These are phyloP conservation scores for Lepidurus couesii DNA, from an alignment of 1,140 invertebrate genomes.

Conservation along the genomic window DNA sequence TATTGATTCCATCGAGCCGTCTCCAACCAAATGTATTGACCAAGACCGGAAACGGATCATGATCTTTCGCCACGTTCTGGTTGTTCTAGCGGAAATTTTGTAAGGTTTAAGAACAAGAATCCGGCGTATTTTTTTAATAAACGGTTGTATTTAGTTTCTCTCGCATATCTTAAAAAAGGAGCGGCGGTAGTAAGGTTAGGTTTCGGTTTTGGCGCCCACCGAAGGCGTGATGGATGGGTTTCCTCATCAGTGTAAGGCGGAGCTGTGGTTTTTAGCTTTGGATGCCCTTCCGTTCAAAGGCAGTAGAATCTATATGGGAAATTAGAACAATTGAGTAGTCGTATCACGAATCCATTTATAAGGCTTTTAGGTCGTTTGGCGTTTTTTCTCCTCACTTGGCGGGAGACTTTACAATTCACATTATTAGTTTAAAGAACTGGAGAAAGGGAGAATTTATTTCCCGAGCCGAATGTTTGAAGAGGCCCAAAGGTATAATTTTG, in stretches of 20 bases:
- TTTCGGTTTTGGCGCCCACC: not conserved
- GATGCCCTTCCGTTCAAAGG: not conserved
- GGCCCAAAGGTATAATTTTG: not conserved
- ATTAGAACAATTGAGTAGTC: too few relatives aligned
- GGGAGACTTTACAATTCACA: not conserved
- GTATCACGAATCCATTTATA: too few relatives aligned
- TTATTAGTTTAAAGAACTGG: not conserved
- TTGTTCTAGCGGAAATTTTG: not conserved
- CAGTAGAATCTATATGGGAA: too few relatives aligned
- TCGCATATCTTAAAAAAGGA: not conserved
- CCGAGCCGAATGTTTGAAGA: conserved; percentile 6
- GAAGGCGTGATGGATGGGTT: not conserved
- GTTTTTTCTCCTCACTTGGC: not conserved
- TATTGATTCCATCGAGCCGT: not conserved
- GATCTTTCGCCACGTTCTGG: not conserved
- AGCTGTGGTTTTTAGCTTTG: not conserved
- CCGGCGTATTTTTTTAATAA: not conserved
- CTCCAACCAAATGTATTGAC: not conserved
- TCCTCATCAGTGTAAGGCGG: conserved; percentile 13
- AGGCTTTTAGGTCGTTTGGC: too few relatives aligned
- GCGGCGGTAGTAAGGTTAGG: not conserved
- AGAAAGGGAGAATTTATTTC: not conserved
- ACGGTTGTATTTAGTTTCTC: not conserved
- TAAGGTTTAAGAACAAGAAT: too few relatives aligned
- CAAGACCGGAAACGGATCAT: not conserved